Base-by-base conservation (phyloP, 2,113 vertebrate genomes). In the Clarias batrachus region DNA sequence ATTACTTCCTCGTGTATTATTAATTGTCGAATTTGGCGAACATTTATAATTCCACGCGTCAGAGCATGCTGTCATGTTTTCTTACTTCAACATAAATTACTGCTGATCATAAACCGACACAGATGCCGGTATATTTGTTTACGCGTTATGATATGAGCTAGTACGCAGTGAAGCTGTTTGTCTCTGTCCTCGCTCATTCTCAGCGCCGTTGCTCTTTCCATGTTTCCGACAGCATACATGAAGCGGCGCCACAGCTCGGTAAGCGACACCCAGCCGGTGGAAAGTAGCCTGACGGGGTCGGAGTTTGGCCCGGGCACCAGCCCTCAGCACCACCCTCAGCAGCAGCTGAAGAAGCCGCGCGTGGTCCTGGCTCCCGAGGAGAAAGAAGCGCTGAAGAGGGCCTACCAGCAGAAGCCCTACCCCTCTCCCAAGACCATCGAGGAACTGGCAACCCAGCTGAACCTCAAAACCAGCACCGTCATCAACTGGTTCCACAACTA, bases 401-500 rank as follows among this genome's bases (percentile, higher is more conserved):
- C 95, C 60, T 99, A 99, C 94, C 98, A 99, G 95, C 97, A 99
- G 95, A 99, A 96, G 95, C 98, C 98, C 94, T 99, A 99, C 92
- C 98, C 98, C 89, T 99, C 95, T 19, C 95, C 95, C 83, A 99
- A 99, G 96, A 99, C 98, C 92, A 99, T 99, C 76, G 98, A 99
- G 94, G 98, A 99, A 92, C 97, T 99, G 54, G 98, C 98, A 91
- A 98, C 96, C 68, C 97, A 99, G 95, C 98, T 99, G 90, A 98
- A 99, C 95, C 94, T 99, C 93, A 99, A 99, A 95, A 99, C 98
- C 96, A 99, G 98, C 94, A 99, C 98, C 0, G 98, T 99, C 91
- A 98, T 99, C 95, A 99, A 99, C 94, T 99, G 98, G 98, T 99
- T 99, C 94, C 98, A 99, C 92, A 99, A 99, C 92, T 99, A 99